These are phyloP conservation scores for Eilema depressum DNA, from an alignment of 2,888 invertebrate species.

Conservation along the genomic window DNA sequence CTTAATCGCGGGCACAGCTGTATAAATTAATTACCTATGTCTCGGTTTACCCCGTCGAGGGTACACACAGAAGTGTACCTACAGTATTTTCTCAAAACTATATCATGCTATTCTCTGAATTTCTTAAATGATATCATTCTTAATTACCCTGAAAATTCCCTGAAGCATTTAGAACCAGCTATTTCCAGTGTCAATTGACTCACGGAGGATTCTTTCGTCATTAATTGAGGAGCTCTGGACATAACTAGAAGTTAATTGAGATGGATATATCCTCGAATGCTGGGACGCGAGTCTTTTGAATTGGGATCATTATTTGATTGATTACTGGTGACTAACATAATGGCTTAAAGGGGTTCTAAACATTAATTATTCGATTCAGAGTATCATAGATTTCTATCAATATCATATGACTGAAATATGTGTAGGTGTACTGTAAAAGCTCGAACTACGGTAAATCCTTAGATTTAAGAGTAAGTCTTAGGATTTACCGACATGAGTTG, in stretches of 20 bases:
- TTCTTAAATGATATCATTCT: neutral
- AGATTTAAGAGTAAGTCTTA: too few species aligned
- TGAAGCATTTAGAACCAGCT: slow-evolving; percentile 21
- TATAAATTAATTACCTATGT: too few species aligned
- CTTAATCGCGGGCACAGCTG: too few species aligned
- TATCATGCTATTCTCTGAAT: neutral
- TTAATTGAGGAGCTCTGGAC: slow-evolving; percentile 29
- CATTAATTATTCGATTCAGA: too few species aligned
- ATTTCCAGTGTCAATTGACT: slow-evolving; percentile 28
- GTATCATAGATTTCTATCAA: too few species aligned
- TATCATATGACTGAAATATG: too few species aligned
- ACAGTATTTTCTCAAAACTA: neutral
- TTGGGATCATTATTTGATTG: slow-evolving; percentile 16
- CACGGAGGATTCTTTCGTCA: slow-evolving; percentile 23
- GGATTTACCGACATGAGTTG: too few species aligned
- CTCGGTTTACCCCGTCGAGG: too few species aligned
- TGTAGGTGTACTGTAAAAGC: too few species aligned
- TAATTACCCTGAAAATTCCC: neutral
- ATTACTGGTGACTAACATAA: slow-evolving; percentile 31
- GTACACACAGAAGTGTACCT: neutral
- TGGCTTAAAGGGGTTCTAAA: too few species aligned
- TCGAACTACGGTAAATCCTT: too few species aligned
- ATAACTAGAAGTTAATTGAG: slow-evolving; percentile 26
- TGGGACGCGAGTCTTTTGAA: slow-evolving; percentile 30
- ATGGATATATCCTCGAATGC: slow-evolving; percentile 36